phyloP scores from a whole-genome alignment of 2,888 invertebrate genomes.

The Drosophila sordidapex region DNA sequence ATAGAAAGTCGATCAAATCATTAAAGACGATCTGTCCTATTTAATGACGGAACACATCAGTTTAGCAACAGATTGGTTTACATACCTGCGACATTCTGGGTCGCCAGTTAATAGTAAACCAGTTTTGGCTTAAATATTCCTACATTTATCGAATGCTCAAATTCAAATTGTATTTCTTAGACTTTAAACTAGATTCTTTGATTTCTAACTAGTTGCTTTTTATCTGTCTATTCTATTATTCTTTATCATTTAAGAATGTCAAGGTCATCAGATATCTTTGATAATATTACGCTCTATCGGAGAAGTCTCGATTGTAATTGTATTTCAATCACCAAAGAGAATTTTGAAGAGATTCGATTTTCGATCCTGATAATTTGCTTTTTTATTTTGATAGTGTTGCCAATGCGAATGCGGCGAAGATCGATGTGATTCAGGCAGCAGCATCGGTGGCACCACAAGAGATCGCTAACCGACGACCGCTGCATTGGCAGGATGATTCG shows the following conservation, averaged over 20 bases:
- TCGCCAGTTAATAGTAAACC: neutral
- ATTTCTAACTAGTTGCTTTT: neutral
- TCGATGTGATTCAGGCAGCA: neutral
- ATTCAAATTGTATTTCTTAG: neutral
- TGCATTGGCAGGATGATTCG: constrained; percentile 83
- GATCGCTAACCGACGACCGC: constrained; percentile 51
- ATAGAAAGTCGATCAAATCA: neutral
- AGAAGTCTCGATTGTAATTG: no score
- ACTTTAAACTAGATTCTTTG: neutral
- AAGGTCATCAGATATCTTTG: no score
- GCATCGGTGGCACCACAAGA: constrained; percentile 40
- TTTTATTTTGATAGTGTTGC: constrained; percentile 7
- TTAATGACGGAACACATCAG: neutral
- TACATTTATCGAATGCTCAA: neutral
- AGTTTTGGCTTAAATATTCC: neutral
- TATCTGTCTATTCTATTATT: no score
- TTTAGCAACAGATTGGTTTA: neutral
- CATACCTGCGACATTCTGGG: neutral
- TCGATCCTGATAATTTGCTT: no score
- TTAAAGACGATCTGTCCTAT: neutral
- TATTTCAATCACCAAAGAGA: neutral
- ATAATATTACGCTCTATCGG: no score
- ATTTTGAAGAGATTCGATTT: no score
- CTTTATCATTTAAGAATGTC: neutral
- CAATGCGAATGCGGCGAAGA: constrained; percentile 1